Conservation (phyloP, 1,140 invertebrate species). For the Hetaerina americana region DNA sequence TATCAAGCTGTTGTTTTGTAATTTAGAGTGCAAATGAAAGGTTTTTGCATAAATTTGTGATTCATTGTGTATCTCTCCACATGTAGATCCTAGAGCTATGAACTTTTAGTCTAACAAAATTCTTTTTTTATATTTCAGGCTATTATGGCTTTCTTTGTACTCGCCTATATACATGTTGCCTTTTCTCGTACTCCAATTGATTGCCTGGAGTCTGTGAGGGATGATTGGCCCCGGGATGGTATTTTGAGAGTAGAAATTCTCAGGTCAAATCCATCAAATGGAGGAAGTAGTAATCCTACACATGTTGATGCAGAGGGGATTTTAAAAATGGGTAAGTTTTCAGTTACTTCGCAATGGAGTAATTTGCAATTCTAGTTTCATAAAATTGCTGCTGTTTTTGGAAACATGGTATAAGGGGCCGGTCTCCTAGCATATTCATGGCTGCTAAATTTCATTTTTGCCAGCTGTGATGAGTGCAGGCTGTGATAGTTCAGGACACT, state of each 20-base stretch:
- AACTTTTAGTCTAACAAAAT: not conserved
- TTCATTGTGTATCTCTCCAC: too few species aligned
- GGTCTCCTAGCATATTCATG: too few species aligned
- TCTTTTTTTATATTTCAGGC: slow-evolving; percentile 42
- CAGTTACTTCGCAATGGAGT: too few species aligned
- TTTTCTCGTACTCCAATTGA: slow-evolving; percentile 87
- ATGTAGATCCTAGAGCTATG: not conserved
- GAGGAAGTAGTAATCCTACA: not conserved
- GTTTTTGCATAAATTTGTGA: too few species aligned
- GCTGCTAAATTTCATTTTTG: too few species aligned
- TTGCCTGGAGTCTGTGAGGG: slow-evolving; percentile 79
- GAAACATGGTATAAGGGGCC: too few species aligned
- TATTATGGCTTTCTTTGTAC: slow-evolving; percentile 72
- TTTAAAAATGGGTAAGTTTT: not conserved
- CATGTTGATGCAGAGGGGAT: not conserved
- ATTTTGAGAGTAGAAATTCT: slow-evolving; percentile 89
- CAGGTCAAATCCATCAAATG: not conserved
- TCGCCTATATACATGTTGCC: slow-evolving; percentile 89
- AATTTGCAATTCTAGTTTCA: too few species aligned
- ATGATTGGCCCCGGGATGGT: slow-evolving; percentile 89
- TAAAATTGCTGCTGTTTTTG: too few species aligned
- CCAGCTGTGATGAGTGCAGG: too few species aligned
- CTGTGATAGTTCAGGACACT: too few species aligned
- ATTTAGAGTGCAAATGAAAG: too few species aligned
- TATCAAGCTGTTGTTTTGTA: too few species aligned